Conservation (phyloP, 2,113 vertebrate genomes). For the Toxotes chatareus region DNA sequence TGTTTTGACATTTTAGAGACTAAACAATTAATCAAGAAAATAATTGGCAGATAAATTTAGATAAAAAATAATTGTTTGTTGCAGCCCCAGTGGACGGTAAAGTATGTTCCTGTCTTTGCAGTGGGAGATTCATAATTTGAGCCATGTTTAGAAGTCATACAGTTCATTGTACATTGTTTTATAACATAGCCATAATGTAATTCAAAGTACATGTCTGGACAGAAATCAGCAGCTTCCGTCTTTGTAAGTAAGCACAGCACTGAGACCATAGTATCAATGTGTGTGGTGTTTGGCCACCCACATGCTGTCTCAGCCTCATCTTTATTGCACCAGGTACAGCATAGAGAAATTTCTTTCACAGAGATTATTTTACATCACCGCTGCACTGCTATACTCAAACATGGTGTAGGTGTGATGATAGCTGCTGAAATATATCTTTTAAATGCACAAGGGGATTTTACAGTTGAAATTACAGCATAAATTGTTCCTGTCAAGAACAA, state of each 20-base stretch:
- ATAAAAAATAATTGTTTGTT: neutral
- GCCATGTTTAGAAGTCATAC: neutral
- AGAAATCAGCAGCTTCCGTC: constrained; percentile 20
- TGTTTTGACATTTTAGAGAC: neutral
- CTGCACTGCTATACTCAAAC: constrained; percentile 31
- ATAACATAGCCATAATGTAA: neutral
- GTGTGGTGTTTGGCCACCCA: constrained; percentile 47
- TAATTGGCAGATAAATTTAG: neutral
- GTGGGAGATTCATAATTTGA: neutral
- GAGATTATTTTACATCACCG: constrained; percentile 56
- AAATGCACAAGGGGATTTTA: constrained; percentile 49
- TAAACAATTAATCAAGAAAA: neutral
- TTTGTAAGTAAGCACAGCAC: constrained; percentile 20
- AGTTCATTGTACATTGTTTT: neutral
- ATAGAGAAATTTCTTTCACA: constrained; percentile 19
- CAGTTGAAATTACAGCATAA: constrained; percentile 51
- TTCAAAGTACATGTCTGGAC: constrained; percentile 33
- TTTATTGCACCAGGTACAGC: constrained; percentile 48
- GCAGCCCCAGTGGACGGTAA: neutral
- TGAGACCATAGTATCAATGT: neutral
- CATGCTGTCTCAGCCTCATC: constrained; percentile 55
- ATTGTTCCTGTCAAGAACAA: constrained; percentile 44
- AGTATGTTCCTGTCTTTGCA: neutral
- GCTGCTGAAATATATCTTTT: constrained; percentile 43
- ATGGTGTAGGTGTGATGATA: constrained; percentile 44